Base-by-base conservation (phyloP, 2,113 vertebrate species). In the Alaudala cheleensis region DNA sequence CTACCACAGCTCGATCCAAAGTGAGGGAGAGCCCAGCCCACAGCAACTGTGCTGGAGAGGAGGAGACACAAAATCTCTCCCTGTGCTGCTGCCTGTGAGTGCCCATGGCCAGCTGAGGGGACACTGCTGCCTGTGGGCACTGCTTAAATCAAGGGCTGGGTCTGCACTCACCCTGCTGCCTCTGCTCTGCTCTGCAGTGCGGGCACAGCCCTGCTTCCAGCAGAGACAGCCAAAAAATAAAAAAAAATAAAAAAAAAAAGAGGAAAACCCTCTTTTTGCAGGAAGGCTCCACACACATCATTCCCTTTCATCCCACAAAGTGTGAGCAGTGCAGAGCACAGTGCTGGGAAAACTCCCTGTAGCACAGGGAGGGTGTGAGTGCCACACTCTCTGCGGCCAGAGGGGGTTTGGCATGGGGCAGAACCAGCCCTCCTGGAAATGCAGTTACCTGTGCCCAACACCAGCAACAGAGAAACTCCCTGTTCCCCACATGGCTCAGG, bases 371-470 rank as follows among this genome's bases (percentile, higher is more conserved):
- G 40, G 13, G 4, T 3, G 82, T 23, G n/a, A 57, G 18, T 4
- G 2, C 26, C 2, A 0, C 1, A 61, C 39, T 53, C 18, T 11
- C 37, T 17, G 73, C 3, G 0, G 17, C 73, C 44, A 3, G 5
- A 15, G 24, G 4, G 29, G 12, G 7, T 23, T 6, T 3, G 0
- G 58, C 20, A 1, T 1, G 0, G 3, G 26, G 37, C 51, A 85
- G 86, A 25, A 5, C 21, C 49, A 70, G 77, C 37, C 31, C 71
- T 16, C 19, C 47, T 8, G 23, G 47, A 74, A 28, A 29, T 14
- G 2, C 4, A 5, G 12, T 11, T 5, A 9, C 22, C 33, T 6
- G 1, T 2, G 13, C 19, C 40, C 57, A 26, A 2, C 0, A 3
- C 15, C 33, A 25, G 37, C 9, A 5, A 1, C 1, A 31, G 45